A percentile compares a stretch with the other conserved stretches of the same genome.
phyloP scores from a whole-genome alignment of 2,113 vertebrate genomes.

The Calypte anna region DNA sequence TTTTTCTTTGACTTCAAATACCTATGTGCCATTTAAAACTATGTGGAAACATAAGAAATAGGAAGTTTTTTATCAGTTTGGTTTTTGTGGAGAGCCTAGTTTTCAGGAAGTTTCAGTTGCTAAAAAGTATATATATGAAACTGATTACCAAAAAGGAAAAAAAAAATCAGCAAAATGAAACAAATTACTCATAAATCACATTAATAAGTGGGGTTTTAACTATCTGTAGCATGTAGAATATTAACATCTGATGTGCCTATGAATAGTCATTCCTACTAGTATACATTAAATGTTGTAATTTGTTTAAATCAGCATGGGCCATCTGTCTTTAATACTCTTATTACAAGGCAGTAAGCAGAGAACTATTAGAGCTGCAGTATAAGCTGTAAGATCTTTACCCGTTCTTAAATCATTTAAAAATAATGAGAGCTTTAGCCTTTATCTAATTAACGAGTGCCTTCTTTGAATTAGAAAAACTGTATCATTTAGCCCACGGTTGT shows the following conservation, averaged over 20 bases:
- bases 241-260: constrained; percentile 78
- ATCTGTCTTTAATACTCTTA: constrained; percentile 87
- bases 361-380: constrained; percentile 84
- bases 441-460: constrained; percentile 94
- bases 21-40: neutral
- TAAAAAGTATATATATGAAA: constrained; percentile 35
- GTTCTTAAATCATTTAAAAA: constrained; percentile 95
- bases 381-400: constrained; percentile 89
- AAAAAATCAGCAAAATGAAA: constrained; percentile 60
- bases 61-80: neutral
- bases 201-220: constrained; percentile 73
- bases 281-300: constrained; percentile 86
- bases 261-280: constrained; percentile 80
- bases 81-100: neutral
- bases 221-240: constrained; percentile 76
- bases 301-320: constrained; percentile 86
- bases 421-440: constrained; percentile 96
- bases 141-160: neutral
- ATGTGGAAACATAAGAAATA: neutral
- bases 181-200: constrained; percentile 75
- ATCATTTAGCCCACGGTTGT: constrained; percentile 90
- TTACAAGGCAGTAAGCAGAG: constrained; percentile 81
- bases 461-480: constrained; percentile 89
- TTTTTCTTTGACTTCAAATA: neutral
- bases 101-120: constrained; percentile 24